Evolutionary conservation across 2,888 invertebrate species (phyloP).

Genomic region (Balanococcus diminutus): DNA sequence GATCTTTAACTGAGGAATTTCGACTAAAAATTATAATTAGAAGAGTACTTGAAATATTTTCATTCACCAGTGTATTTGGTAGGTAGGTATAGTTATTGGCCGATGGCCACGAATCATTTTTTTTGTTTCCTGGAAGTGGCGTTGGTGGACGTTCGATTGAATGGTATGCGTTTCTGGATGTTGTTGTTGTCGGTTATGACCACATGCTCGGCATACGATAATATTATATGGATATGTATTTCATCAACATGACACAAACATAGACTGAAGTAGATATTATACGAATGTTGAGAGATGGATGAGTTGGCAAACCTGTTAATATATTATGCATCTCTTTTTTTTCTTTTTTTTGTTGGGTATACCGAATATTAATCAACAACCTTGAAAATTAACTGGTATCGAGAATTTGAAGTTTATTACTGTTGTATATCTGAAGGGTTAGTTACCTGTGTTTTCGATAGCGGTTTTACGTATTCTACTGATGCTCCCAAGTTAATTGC

Average conservation of each 20-base stretch:
- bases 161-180: not conserved
- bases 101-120: conserved; percentile 25
- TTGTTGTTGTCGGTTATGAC: not conserved
- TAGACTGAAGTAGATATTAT: not conserved
- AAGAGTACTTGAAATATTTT: not conserved
- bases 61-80: not conserved
- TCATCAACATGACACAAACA: not conserved
- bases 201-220: not conserved
- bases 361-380: conserved; percentile 31
- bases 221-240: not conserved
- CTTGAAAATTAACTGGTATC: conserved; percentile 27
- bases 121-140: conserved; percentile 10
- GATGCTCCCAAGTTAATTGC: not conserved
- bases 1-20: not conserved
- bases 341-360: not conserved
- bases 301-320: conserved; percentile 31
- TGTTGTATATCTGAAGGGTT: not conserved
- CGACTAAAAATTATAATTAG: not conserved
- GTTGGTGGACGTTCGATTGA: conserved; percentile 9
- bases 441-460: not conserved
- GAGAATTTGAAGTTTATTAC: conserved; percentile 18
- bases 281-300: not conserved
- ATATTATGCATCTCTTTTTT: not conserved
- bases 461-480: not conserved
- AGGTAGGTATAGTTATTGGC: not conserved